Evolutionary conservation across 2,888 invertebrate species (phyloP), one percentile per base, ranked within the genome.

Genomic region (Dyspetes luteomarginatus): DNA sequence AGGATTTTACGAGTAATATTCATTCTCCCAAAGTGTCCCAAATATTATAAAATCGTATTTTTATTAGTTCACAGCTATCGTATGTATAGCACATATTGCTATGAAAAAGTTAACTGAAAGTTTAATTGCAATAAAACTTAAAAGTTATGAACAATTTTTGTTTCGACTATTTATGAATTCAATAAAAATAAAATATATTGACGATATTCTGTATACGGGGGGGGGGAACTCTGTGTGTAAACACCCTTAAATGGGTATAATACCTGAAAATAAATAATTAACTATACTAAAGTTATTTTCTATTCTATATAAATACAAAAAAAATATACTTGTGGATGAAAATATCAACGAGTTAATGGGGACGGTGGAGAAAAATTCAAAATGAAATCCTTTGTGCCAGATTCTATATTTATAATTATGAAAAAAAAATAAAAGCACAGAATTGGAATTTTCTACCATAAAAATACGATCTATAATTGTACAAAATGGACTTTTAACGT

Each of bases 1-100:
- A 55, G 76, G 74, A 72, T 82, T 83, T n/a, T 78, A 80, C 48
- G 3, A 78, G 58, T 60, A n/a, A 12, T 41, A 22, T 12, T n/a
- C n/a, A n/a, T n/a, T 19, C 19, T 67, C 15, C 5, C 41, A 48
- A 55, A 15, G 15, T 48, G 19, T 48, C 17, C 9, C 36, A n/a
- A n/a, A n/a, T n/a, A 64, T 65, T 64, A 17, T 17, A 55, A 56
- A 28, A 12, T 48, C 24, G 24, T 48, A 17, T 22, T 64, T 60
- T 17, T 5, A n/a, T 22, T 56, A 48, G 30, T 15, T n/a, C n/a
- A 5, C 24, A 0, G 22, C 17, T 24, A 62, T 17, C n/a, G 7
- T n/a, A n/a, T 36, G 17, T 7, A 50, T 19, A 36, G 15, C 12
- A 4, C 15, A 22, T 24, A 24, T 15, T 72, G 28, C 3, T 30